Evolutionary conservation across 2,888 invertebrate genomes (phyloP).

Genomic region (Tethea ocularis): DNA sequence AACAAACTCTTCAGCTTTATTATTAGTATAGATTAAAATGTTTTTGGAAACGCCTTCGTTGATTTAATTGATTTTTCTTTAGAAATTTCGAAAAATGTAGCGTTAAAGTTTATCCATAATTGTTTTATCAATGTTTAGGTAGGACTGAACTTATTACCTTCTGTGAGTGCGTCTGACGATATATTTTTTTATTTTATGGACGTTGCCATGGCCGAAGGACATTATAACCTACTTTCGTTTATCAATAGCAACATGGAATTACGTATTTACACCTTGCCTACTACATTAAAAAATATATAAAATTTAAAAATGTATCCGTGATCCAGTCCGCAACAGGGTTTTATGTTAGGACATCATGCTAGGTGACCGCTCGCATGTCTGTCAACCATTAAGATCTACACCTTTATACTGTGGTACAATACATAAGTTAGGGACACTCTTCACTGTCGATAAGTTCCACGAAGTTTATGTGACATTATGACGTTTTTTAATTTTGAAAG

Average conservation of each 20-base stretch:
- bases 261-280: slow-evolving; percentile 20
- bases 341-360: slow-evolving; percentile 55
- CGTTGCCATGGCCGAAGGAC: neutral
- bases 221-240: slow-evolving; percentile 7
- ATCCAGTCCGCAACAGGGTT: slow-evolving; percentile 30
- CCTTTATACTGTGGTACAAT: slow-evolving; percentile 40
- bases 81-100: too few species aligned
- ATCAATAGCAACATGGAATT: neutral
- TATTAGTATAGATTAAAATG: too few species aligned
- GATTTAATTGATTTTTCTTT: too few species aligned
- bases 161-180: too few species aligned
- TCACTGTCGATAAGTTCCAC: too few species aligned
- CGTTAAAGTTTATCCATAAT: too few species aligned
- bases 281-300: slow-evolving; percentile 35
- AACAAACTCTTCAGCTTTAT: too few species aligned
- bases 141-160: too few species aligned
- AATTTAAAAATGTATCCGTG: slow-evolving; percentile 32
- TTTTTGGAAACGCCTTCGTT: too few species aligned
- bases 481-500: too few species aligned
- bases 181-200: neutral
- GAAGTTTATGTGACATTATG: too few species aligned
- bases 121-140: too few species aligned
- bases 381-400: slow-evolving; percentile 58
- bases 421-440: slow-evolving; percentile 19
- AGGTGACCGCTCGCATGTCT: slow-evolving; percentile 64